Conservation (phyloP, 2,113 vertebrate species). For the Lasiurus borealis region DNA sequence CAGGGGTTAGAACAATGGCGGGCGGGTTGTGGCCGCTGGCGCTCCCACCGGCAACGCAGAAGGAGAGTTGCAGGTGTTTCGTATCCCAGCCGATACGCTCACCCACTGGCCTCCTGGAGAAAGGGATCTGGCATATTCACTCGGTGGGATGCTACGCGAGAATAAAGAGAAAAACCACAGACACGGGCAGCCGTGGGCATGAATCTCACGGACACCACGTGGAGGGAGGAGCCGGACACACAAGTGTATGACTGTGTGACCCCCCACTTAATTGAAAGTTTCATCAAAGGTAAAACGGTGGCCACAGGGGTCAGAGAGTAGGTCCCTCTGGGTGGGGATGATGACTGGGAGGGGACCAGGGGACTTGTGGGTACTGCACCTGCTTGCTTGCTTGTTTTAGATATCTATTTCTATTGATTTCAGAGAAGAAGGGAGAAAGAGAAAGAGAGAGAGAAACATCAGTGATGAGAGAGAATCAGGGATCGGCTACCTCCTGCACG, state of each 20-base stretch:
- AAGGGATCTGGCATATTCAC: background rate
- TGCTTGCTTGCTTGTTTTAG: no score
- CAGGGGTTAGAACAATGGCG: background rate
- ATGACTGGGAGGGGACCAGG: background rate
- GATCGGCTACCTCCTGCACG: no score
- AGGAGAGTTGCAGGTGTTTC: no score
- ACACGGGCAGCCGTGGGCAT: background rate
- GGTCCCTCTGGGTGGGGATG: background rate
- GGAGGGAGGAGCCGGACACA: background rate
- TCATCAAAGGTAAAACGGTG: background rate
- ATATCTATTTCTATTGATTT: no score
- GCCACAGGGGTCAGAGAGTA: background rate
- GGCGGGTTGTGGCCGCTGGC: background rate
- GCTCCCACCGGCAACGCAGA: background rate
- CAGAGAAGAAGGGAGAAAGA: no score
- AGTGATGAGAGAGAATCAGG: no score
- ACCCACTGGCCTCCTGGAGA: background rate
- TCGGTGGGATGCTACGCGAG: background rate
- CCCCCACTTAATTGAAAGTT: background rate
- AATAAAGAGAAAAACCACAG: background rate
- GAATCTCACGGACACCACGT: background rate
- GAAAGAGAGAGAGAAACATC: no score
- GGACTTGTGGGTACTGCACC: no score
- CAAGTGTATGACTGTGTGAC: background rate
- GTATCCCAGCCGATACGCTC: background rate